Evolutionary conservation across 2,797 vertebrate genomes (phyloP).

Genomic region (Crenuchus spilurus): DNA sequence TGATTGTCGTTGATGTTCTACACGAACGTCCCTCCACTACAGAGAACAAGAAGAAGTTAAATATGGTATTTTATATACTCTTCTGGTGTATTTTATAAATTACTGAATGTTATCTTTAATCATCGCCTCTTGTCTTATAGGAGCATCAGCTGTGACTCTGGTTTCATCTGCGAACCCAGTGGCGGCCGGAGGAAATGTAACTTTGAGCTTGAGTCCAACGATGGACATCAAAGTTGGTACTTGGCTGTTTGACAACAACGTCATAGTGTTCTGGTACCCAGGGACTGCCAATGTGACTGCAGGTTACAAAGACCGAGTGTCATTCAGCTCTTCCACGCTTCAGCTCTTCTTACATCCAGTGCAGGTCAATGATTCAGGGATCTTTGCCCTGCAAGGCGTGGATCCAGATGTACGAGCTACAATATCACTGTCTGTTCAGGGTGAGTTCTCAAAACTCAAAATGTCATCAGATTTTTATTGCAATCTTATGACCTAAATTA

Average conservation of each 20-base stretch:
- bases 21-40: too few species aligned
- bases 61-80: background rate
- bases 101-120: background rate
- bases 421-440: constrained; percentile 67
- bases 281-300: fast-evolving
- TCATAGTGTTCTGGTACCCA: constrained; percentile 39
- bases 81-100: background rate
- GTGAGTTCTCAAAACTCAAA: constrained; percentile 58
- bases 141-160: constrained; percentile 39
- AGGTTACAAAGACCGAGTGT: fast-evolving
- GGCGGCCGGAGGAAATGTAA: constrained; percentile 64
- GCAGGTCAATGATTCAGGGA: constrained; percentile 62
- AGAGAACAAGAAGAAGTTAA: too few species aligned
- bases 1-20: too few species aligned
- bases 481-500: background rate
- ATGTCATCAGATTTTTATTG: background rate
- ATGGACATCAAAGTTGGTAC: fast-evolving
- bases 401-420: fast-evolving
- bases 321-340: background rate
- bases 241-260: constrained; percentile 50
- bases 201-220: constrained; percentile 45
- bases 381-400: constrained; percentile 46
- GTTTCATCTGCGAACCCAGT: constrained; percentile 60
- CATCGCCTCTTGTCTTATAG: constrained; percentile 17
- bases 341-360: constrained; percentile 59